Base-by-base conservation (phyloP, 2,113 vertebrate genomes). In the Malurus elegans region DNA sequence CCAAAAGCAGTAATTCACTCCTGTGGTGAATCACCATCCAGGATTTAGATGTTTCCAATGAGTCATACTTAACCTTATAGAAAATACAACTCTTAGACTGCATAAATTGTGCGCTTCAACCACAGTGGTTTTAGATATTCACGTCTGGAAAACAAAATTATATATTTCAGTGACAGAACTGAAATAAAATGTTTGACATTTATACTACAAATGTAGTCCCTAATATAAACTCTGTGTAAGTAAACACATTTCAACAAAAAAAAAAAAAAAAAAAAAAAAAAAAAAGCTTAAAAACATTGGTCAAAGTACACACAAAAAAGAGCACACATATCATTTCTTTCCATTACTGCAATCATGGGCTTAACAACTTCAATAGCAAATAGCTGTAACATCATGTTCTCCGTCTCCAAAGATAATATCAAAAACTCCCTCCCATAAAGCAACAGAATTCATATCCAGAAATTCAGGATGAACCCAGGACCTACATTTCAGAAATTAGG, bases 11-110 rank as follows among this genome's bases (percentile, higher is more conserved):
- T 92, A 95, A 92, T 87, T 97, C 81, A 91, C 54, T 25, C 28
- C 34, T 58, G 42, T 87, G 84, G 81, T 95, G 94, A 95, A 96
- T 96, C 95, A 95, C 62, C 54, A 50, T 48, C 58, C 66, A 95
- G 62, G 58, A 96, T 97, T 89, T 90, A 96, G 70, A 91, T 82
- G 53, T 87, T 94, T 95, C 74, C 53, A 75, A n/a, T 95, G 96
- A 96, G 84, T 97, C 95, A 96, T 89, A 76, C 66, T 94, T 96
- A 95, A 91, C 92, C 80, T 95, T 62, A 91, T 65, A 82, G 93
- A 64, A 95, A 79, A 38, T 36, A 85, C 66, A 84, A 76, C 10
- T 26, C 36, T 69, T 79, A 70, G 42, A 57, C 65, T 53, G 87
- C 70, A 95, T 91, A 91, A 92, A 93, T 87, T 89, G 19, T 69